Evolutionary conservation across 2,888 invertebrate genomes (phyloP), one percentile per base, ranked within the genome.

Genomic region (Kryphioiulus occultus): DNA sequence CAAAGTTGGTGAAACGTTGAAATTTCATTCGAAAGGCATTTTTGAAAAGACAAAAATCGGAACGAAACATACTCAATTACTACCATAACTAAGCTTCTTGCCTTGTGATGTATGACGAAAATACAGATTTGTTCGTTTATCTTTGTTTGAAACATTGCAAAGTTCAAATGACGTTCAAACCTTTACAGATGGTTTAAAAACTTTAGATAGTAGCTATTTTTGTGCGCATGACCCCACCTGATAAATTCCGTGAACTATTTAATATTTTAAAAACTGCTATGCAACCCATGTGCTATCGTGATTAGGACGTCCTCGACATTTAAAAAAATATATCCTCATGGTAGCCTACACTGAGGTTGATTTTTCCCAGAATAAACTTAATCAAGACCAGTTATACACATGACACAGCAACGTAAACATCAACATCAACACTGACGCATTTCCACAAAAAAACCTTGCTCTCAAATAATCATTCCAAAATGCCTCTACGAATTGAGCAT

Each of bases 301-400:
- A 68, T 68, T 68, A n/a, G 68, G 22, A 68, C 68, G 68, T 68
- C 68, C 68, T 68, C 68, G 68, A 68, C 68, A 22, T 68, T 68
- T 68, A 68, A n/a, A 68, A 22, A 68, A 35, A 35, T 35, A 35
- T 35, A 35, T 35, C 68, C n/a, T n/a, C 5, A 59, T 59, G 53
- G 53, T 59, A 59, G n/a, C 68, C 22, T 68, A 68, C 26, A 22
- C 26, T 10, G 3, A 68, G n/a, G 9, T n/a, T 59, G 22, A n/a
- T 68, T 22, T 68, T 68, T 68, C 68, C 22, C 22, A 22, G 68
- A 68, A 68, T n/a, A 68, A n/a, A 9, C 22, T 68, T 68, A 9
- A 68, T 26, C 26, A 68, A 68, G 22, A 9, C n/a, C n/a, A 3
- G 22, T 26, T 68, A 68, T 22, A 7, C 68, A 26, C 22, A 26